Base-by-base conservation (phyloP, 2,888 invertebrate genomes). In the Invenusta paracnida region DNA sequence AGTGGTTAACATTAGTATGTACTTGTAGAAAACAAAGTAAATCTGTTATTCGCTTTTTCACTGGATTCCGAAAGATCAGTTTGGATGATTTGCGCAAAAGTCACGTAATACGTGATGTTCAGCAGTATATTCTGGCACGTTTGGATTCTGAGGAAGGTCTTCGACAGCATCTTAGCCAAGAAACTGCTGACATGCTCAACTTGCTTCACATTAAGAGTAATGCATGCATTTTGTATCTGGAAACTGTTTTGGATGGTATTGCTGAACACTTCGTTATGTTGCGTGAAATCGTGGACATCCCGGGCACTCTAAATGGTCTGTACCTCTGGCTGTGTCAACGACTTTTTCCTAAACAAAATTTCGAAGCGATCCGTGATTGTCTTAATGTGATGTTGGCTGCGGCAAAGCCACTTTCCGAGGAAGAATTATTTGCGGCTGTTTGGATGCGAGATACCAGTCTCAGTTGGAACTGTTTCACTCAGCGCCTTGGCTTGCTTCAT, bases 181-280 rank as follows among this genome's bases (percentile, higher is more conserved):
- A 96, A 90, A 97, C 97, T 0, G 97, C 97, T 0, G 97, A 97
- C 88, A 96, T 96, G 91, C 92, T 98, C 0, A 97, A 98, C 91
- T 96, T 97, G 89, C 93, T 98, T 67, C 95, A 97, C 90, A 97
- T 98, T 89, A 98, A 98, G 92, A 96, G 96, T 90, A 97, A 97
- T 90, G 98, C 97, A 25, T 92, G 92, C 88, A 90, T 92, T 87
- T 88, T 92, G 25, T 92, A 91, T 87, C 88, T 92, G 86, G 91
- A 91, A 88, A 0, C 96, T 96, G 94, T 96, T 0, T 91, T 97
- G 81, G 96, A 97, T 89, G 97, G 97, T 0, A 96, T 97, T 0
- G 95, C 95, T 0, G 96, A 97, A 89, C 96, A 95, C 85, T 97
- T 96, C 90, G 96, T 98, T 88, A 95, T 96, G 5, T 92, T 97